Conservation (phyloP, 2,888 invertebrate genomes). For the Lordiphosa fenestrarum region DNA sequence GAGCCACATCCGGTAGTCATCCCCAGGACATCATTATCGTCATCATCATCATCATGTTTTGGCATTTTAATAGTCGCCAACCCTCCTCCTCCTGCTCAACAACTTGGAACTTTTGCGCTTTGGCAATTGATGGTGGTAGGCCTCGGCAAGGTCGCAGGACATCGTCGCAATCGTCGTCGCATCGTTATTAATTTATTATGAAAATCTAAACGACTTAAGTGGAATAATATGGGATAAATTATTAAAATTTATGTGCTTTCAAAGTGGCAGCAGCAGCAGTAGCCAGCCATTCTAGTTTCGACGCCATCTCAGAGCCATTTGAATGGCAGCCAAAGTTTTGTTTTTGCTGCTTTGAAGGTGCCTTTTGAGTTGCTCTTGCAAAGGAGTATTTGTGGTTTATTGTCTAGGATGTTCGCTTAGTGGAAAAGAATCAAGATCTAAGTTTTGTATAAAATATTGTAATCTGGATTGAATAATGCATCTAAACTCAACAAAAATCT, state of each 20-base stretch:
- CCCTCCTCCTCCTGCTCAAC: neutral
- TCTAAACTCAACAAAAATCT: too few species aligned
- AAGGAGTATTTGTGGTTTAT: too few species aligned
- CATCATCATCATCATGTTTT: constrained; percentile 16
- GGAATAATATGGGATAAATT: constrained; percentile 79
- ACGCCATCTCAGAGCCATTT: constrained; percentile 41
- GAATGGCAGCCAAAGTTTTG: constrained; percentile 65
- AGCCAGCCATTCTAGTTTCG: constrained; percentile 17
- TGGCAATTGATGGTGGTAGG: constrained; percentile 49
- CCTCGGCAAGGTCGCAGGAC: constrained; percentile 52
- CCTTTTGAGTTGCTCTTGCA: too few species aligned
- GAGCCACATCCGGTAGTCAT: constrained; percentile 41
- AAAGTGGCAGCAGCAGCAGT: constrained; percentile 36
- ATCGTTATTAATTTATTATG: constrained; percentile 79
- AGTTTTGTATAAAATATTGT: too few species aligned
- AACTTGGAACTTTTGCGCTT: constrained; percentile 44
- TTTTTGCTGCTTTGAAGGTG: too few species aligned
- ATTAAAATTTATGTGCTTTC: constrained; percentile 79
- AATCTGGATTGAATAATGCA: too few species aligned
- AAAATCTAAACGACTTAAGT: constrained; percentile 79
- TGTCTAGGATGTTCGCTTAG: too few species aligned
- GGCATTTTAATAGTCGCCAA: constrained; percentile 47
- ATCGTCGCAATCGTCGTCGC: constrained; percentile 22
- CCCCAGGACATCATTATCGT: constrained; percentile 27
- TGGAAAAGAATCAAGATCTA: too few species aligned